A percentile compares a stretch with the other conserved stretches of the same genome.
Evolutionary conservation across 2,888 invertebrate species (phyloP).

Genomic region (Pinctada fucata): DNA sequence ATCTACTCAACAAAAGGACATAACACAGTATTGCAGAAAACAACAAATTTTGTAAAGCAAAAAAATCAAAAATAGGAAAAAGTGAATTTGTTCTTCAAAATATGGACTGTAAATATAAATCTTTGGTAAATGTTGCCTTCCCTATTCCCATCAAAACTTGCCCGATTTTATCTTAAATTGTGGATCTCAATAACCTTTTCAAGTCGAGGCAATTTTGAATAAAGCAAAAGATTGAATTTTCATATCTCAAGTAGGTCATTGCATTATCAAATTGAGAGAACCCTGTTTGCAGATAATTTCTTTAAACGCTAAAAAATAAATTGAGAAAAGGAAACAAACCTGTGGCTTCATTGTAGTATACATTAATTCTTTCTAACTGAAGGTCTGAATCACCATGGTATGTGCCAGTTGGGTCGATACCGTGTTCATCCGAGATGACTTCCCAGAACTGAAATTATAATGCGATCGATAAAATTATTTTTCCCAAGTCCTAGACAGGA

Average conservation of each 20-base stretch:
- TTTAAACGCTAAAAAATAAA: too few relatives aligned
- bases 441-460: slow-evolving; percentile 69
- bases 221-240: too few relatives aligned
- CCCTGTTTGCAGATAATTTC: too few relatives aligned
- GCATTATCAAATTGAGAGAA: too few relatives aligned
- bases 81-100: not conserved
- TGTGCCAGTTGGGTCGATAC: slow-evolving; percentile 70
- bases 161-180: too few relatives aligned
- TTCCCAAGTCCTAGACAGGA: too few relatives aligned
- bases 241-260: too few relatives aligned
- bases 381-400: slow-evolving; percentile 87
- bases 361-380: slow-evolving; percentile 92
- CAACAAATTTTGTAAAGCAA: not conserved
- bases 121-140: not conserved
- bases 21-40: not conserved
- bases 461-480: too few relatives aligned
- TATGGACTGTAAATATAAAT: not conserved
- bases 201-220: too few relatives aligned
- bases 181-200: too few relatives aligned
- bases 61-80: not conserved
- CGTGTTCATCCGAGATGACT: slow-evolving; percentile 76
- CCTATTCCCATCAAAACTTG: too few relatives aligned
- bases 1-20: too few relatives aligned
- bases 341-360: slow-evolving; percentile 92
- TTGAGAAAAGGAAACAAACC: slow-evolving; percentile 42